Percentiles rank a stretch among this genome's conserved stretches.
Conservation (phyloP, 2,113 vertebrate species). For the Eurystomus gularis region DNA sequence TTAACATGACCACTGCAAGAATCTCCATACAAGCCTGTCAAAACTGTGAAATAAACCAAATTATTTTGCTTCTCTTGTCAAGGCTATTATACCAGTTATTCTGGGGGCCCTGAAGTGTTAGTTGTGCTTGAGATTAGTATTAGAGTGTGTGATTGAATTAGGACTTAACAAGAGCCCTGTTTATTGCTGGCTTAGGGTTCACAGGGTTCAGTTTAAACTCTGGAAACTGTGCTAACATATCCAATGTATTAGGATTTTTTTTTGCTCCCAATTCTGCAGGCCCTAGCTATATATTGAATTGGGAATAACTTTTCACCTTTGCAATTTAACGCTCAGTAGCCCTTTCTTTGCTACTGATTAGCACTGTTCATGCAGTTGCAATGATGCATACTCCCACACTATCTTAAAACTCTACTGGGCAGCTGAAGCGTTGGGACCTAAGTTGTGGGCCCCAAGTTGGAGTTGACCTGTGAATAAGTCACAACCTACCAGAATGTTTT, state of each 20-base stretch:
- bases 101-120: fast-evolving
- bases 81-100: fast-evolving
- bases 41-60: not conserved
- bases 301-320: not conserved
- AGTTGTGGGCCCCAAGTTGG: too few species aligned
- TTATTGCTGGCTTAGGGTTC: not conserved
- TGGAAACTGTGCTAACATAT: not conserved
- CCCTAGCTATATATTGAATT: not conserved
- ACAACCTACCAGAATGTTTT: too few species aligned
- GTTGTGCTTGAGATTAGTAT: not conserved
- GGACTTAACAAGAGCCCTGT: not conserved
- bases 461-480: too few species aligned
- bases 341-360: not conserved
- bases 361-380: not conserved
- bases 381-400: too few species aligned
- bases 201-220: not conserved
- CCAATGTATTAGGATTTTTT: not conserved
- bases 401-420: not conserved
- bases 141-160: not conserved
- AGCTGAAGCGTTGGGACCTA: too few species aligned
- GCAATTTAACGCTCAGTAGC: not conserved
- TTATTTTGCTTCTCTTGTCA: not conserved
- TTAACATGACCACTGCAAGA: not conserved
- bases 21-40: not conserved
- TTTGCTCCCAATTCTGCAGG: not conserved